These are phyloP conservation scores for Perdita meconis DNA, from an alignment of 2,888 invertebrate genomes.

Conservation along the genomic window DNA sequence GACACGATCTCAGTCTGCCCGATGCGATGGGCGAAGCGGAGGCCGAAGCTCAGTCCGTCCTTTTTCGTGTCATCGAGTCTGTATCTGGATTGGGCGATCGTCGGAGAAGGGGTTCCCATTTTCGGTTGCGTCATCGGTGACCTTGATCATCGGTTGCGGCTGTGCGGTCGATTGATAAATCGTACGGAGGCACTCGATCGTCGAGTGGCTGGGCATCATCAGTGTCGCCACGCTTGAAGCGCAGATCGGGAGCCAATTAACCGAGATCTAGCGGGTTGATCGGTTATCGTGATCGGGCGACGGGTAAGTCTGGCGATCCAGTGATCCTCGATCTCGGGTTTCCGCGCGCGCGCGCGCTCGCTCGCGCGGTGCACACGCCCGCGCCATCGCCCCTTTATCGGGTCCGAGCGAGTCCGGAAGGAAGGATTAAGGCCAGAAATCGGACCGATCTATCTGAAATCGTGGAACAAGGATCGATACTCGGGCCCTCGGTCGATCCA, in stretches of 20 bases:
- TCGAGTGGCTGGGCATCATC: conserved; percentile 62
- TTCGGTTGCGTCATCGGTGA: conserved; percentile 55
- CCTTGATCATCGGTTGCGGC: conserved; percentile 62
- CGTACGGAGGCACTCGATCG: conserved; percentile 69
- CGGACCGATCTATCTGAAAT: neutral
- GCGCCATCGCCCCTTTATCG: neutral
- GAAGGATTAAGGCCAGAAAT: neutral
- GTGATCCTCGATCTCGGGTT: conserved; percentile 14
- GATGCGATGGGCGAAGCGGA: neutral
- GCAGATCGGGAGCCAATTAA: conserved; percentile 74
- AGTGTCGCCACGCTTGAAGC: conserved; percentile 69
- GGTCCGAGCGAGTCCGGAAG: neutral
- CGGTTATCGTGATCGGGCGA: conserved; percentile 57
- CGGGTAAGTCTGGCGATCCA: conserved; percentile 56
- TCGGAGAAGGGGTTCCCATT: conserved; percentile 12
- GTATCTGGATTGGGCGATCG: conserved; percentile 60
- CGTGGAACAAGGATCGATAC: too few species aligned
- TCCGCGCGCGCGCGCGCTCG: neutral
- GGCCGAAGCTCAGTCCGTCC: conserved; percentile 7
- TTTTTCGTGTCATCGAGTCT: neutral
- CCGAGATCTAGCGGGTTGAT: conserved; percentile 69
- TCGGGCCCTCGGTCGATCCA: too few species aligned
- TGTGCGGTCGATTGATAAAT: conserved; percentile 75
- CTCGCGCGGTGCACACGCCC: neutral
- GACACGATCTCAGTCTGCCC: neutral